A percentile compares a stretch with the other conserved stretches of the same genome.
These are phyloP conservation scores for Caerostris darwini DNA, from an alignment of 1,140 invertebrate genomes.

Conservation along the genomic window DNA sequence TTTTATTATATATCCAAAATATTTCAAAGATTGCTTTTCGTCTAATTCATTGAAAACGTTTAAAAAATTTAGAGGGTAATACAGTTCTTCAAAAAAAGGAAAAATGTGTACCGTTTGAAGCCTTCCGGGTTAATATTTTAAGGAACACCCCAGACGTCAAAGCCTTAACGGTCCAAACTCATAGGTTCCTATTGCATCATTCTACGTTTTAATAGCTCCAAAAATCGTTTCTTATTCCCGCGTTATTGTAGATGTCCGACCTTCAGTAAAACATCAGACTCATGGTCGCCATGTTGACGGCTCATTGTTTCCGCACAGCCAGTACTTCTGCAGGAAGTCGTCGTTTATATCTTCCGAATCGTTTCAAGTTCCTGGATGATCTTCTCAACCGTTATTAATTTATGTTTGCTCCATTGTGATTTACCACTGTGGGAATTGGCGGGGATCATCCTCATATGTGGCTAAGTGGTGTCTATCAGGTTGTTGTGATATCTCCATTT, in stretches of 20 bases:
- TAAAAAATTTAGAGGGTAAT: no score
- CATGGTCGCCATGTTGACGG: slow-evolving; percentile 32
- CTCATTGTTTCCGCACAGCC: slow-evolving; percentile 51
- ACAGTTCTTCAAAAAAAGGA: not conserved
- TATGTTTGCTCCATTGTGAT: slow-evolving; percentile 58
- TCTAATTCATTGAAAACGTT: no score
- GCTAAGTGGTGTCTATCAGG: slow-evolving; percentile 37
- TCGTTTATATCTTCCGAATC: slow-evolving; percentile 56
- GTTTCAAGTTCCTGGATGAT: slow-evolving; percentile 23
- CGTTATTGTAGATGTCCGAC: not conserved
- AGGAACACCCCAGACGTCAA: no score
- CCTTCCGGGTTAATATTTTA: not conserved
- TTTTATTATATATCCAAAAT: no score
- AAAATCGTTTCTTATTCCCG: slow-evolving; percentile 8
- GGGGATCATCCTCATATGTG: slow-evolving; percentile 16
- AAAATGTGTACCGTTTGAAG: not conserved
- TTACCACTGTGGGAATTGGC: slow-evolving; percentile 56
- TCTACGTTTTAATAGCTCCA: not conserved
- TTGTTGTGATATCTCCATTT: slow-evolving; percentile 35
- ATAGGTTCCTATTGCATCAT: not conserved
- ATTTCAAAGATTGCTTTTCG: no score
- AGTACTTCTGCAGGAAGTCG: slow-evolving; percentile 33
- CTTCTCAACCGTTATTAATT: slow-evolving; percentile 59
- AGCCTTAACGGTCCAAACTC: not conserved
- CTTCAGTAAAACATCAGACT: slow-evolving; percentile 15